A percentile compares a stretch with the other conserved stretches of the same genome.
Evolutionary conservation across 2,113 vertebrate species (phyloP).

Genomic region (Ascaphus truei): DNA sequence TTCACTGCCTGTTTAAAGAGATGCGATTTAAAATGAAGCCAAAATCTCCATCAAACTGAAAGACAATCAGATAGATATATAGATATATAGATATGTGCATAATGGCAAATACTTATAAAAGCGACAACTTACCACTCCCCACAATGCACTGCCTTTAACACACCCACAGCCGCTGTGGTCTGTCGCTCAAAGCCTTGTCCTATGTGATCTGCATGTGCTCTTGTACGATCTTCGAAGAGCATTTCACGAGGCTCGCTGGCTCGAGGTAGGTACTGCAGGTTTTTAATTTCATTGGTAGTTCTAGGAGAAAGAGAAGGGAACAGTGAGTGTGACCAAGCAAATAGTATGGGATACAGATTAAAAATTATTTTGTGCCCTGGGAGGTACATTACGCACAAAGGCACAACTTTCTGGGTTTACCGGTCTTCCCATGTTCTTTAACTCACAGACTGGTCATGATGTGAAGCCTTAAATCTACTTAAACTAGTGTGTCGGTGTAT

Average conservation of each 20-base stretch:
- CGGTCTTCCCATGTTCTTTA: too few species aligned
- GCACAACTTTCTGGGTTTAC: too few species aligned
- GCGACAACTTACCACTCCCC: slow-evolving; percentile 74
- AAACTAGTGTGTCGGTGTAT: too few species aligned
- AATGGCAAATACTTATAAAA: too few species aligned
- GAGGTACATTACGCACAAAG: not conserved
- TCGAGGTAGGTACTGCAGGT: slow-evolving; percentile 96
- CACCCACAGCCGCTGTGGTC: slow-evolving; percentile 93
- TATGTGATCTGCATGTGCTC: slow-evolving; percentile 94
- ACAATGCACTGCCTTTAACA: slow-evolving; percentile 86
- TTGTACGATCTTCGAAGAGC: slow-evolving; percentile 93
- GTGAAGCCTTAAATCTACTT: too few species aligned
- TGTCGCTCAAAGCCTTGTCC: slow-evolving; percentile 93
- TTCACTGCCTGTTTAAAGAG: too few species aligned
- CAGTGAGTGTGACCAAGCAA: not conserved
- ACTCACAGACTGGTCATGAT: too few species aligned
- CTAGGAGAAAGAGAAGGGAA: slow-evolving; percentile 55
- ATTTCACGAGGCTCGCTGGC: slow-evolving; percentile 93
- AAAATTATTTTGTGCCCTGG: not conserved
- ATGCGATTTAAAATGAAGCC: too few species aligned
- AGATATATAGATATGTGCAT: too few species aligned
- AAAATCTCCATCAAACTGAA: too few species aligned
- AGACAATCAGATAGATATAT: too few species aligned
- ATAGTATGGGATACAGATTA: not conserved
- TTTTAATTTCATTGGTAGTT: slow-evolving; percentile 98